Evolutionary conservation across 2,797 vertebrate species (phyloP).

Genomic region (Mus minutoides): DNA sequence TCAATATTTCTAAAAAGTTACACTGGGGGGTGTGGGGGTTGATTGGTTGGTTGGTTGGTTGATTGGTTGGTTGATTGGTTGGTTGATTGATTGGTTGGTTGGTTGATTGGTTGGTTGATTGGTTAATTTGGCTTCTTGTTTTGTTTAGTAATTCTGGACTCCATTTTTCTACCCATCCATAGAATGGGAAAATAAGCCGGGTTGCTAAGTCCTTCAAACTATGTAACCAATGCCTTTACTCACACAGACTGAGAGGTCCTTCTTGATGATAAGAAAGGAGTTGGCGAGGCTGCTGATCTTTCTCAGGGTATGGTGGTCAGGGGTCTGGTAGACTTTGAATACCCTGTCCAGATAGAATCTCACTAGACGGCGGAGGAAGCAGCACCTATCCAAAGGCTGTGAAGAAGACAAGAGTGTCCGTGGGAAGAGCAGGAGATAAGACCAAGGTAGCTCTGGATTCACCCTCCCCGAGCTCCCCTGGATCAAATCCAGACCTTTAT

Average conservation of each 20-base stretch:
- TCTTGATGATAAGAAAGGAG: conserved; percentile 80
- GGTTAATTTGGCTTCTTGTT: background rate
- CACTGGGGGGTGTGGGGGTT: background rate
- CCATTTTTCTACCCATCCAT: background rate
- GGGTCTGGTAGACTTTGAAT: conserved; percentile 79
- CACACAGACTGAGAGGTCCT: conserved; percentile 81
- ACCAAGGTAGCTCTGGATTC: background rate
- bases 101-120: background rate
- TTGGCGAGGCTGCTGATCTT: conserved; percentile 82
- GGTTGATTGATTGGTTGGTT: background rate
- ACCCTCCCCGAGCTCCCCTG: background rate
- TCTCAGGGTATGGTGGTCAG: conserved; percentile 48
- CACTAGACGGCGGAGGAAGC: conserved; percentile 79
- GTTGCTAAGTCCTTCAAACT: background rate
- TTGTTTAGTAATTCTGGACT: background rate
- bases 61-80: background rate
- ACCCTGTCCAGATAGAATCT: conserved; percentile 82
- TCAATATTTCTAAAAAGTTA: background rate
- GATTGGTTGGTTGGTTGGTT: background rate
- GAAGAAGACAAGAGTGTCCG: background rate
- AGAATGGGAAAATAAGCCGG: background rate
- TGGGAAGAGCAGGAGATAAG: background rate
- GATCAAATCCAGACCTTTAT: conserved; percentile 60
- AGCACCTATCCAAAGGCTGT: conserved; percentile 81
- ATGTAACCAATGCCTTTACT: conserved; percentile 57